phyloP scores from a whole-genome alignment of 2,113 vertebrate genomes.

The Mesocricetus auratus region DNA sequence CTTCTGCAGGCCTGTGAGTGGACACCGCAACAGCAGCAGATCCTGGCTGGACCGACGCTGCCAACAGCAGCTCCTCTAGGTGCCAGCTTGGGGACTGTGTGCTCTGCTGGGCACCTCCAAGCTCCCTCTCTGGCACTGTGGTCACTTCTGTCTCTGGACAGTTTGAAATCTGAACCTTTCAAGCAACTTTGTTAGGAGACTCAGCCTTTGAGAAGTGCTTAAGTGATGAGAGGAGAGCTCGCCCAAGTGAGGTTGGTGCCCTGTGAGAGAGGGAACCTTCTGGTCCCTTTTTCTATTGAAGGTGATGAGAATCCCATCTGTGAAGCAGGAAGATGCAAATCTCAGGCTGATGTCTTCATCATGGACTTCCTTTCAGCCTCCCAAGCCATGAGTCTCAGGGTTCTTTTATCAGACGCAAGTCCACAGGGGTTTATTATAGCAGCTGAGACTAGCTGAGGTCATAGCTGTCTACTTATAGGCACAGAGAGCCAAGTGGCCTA shows the following conservation, averaged over 20 bases:
- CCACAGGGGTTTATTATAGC: neutral
- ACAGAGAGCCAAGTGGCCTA: neutral
- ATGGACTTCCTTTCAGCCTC: neutral
- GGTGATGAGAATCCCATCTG: neutral
- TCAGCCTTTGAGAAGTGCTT: neutral
- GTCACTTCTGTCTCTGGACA: too few species aligned
- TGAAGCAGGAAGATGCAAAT: neutral
- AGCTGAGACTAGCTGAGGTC: neutral
- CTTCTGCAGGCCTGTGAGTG: rapidly evolving
- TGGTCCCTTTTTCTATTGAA: neutral
- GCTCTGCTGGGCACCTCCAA: rapidly evolving
- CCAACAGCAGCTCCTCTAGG: rapidly evolving
- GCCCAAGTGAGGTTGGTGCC: rapidly evolving
- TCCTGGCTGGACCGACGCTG: rapidly evolving
- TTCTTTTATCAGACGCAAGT: neutral
- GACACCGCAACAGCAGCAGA: rapidly evolving
- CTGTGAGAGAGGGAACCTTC: neutral
- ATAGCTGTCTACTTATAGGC: too few species aligned
- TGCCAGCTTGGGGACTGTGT: rapidly evolving
- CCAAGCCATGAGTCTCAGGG: neutral
- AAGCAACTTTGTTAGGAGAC: neutral
- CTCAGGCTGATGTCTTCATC: neutral
- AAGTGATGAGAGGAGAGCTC: too few species aligned
- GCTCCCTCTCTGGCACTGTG: neutral
- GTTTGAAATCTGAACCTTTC: neutral